Evolutionary conservation across 2,888 invertebrate species (phyloP), one percentile per base, ranked within the genome.

Genomic region (Ischnus inquisitorius): DNA sequence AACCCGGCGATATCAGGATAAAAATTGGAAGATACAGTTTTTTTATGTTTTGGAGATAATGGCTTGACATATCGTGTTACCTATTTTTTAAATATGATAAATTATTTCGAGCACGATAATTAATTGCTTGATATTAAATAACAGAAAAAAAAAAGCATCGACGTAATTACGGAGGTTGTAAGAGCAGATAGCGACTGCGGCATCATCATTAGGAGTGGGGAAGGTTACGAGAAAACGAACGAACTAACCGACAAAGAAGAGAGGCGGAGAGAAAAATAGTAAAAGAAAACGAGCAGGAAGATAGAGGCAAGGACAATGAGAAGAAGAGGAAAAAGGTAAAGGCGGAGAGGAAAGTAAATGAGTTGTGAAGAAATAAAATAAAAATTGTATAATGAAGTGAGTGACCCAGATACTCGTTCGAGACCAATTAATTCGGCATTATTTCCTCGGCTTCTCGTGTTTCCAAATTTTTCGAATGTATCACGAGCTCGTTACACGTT

Each of bases 301-400:
- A 68, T 16, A 25, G n/a, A 25, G 10, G 41, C 28, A 19, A 34
- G 68, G 19, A 43, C 19, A 62, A 19, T 25, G 46, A 51, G 22
- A 43, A 41, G 60, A 22, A n/a, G n/a, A n/a, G n/a, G n/a, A 22
- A 64, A 28, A 22, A 34, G 8, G 8, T 34, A 6, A 22, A 64
- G 16, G 57, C 43, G 41, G 28, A 16, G 54, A 25, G 48, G 69
- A 22, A 62, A 75, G 54, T 12, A 54, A 54, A 54, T 54, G 54
- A 22, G 54, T 54, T 22, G 54, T 54, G 12, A 46, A 39, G 6
- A 39, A 39, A 39, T 5, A 48, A 4, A 54, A 54, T 19, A 54
- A 54, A 54, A 10, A 16, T 54, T 19, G 54, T 54, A 54, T 54
- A 54, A 54, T 54, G 22, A 54, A 54, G 54, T 51, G 51, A 51